Evolutionary conservation across 2,888 invertebrate species (phyloP), one percentile per base, ranked within the genome.

Genomic region (Drosophila flavopinicola): DNA sequence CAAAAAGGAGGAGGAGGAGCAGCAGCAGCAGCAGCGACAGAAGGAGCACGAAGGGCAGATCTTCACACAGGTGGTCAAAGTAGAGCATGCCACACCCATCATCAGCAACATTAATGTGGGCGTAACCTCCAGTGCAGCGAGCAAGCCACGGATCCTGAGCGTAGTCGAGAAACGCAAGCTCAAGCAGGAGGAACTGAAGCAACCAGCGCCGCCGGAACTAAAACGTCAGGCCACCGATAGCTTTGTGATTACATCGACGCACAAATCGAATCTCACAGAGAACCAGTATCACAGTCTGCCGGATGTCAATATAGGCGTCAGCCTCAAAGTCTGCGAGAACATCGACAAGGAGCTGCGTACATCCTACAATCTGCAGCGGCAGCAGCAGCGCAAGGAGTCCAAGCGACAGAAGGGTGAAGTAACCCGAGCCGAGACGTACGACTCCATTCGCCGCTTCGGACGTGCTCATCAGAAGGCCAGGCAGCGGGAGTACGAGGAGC

Each of bases 261-360:
- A 75, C 29, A 88, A 83, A 64, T 72, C 82, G 25, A 88, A 88
- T 73, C 73, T 94, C 65, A 91, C 92, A 66, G 94, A 94, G 88
- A 94, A 95, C 88, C 94, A 94, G 88, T 95, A 94, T 84, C 93
- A 94, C 89, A 95, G 95, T 17, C 91, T 95, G 66, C 95, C 95
- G 6, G 95, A 95, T 89, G 94, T 95, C 41, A 94, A 94, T 56
- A 93, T 94, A 20, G 93, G 94, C 61, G 94, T 94, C 88, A 94
- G 94, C 86, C 92, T 95, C 64, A 93, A 94, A 78, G 94, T 94
- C 85, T 94, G 94, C 58, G 95, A 95, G 88, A 93, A 93, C 73
- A 95, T 95, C 78, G 95, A 95, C 88, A 93, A 94, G 56, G 94
- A 95, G 88, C 89, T 95, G 53, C 91, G 95, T 30, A 92, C 89